Evolutionary conservation across 2,113 vertebrate genomes (phyloP).

Genomic region (Chaetodon auriga): DNA sequence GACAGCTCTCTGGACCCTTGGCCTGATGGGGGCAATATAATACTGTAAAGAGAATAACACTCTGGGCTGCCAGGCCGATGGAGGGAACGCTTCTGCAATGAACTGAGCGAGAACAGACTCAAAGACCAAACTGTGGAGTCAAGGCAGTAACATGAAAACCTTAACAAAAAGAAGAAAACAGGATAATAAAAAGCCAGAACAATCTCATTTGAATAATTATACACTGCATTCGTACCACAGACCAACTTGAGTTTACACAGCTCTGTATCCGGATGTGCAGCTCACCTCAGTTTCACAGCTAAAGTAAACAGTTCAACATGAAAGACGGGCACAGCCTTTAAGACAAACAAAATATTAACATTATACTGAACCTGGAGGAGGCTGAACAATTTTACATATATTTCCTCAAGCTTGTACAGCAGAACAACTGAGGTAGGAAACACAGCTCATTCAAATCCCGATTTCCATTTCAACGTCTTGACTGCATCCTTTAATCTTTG

Average conservation of each 20-base stretch:
- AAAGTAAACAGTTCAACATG: conserved; percentile 29
- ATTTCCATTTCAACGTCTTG: background rate
- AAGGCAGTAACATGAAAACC: background rate
- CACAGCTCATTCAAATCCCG: background rate
- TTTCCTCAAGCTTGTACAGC: background rate
- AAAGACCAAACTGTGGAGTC: background rate
- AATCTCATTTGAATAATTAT: background rate
- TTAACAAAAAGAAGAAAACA: background rate
- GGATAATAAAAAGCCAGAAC: background rate
- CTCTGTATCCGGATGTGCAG: background rate
- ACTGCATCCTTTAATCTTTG: background rate
- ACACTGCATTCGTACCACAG: background rate
- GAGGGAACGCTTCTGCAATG: background rate
- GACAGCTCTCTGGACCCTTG: background rate
- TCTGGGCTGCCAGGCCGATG: background rate
- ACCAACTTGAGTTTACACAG: conserved; percentile 2
- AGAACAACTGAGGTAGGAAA: background rate
- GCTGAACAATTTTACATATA: background rate
- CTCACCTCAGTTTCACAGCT: conserved; percentile 21
- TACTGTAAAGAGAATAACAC: conserved; percentile 1
- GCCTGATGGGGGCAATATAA: background rate
- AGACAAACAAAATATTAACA: conserved; percentile 48
- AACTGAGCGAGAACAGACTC: background rate
- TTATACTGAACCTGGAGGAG: too few relatives aligned
- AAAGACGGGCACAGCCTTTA: conserved; percentile 35